Evolutionary conservation across 2,113 vertebrate species (phyloP).

Genomic region (Pangasianodon hypophthalmus): DNA sequence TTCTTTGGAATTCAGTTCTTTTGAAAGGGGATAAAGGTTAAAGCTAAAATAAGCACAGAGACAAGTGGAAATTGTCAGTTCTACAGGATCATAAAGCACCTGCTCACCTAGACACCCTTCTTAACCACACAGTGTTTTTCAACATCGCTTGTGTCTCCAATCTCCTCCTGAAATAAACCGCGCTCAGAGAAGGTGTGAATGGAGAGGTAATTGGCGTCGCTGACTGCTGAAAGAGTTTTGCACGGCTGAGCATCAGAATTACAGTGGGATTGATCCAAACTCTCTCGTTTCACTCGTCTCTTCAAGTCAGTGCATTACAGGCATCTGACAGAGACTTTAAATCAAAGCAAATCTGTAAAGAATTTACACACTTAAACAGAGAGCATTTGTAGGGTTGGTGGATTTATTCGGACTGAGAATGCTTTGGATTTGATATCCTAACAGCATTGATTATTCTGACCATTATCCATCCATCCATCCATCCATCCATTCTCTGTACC

Average conservation of each 20-base stretch:
- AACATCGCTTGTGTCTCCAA: background rate
- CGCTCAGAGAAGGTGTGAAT: slow-evolving; percentile 40
- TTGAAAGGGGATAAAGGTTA: background rate
- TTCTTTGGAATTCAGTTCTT: background rate
- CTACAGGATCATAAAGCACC: background rate
- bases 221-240: slow-evolving; percentile 46
- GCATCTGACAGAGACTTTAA: background rate
- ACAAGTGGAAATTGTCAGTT: background rate
- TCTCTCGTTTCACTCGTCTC: background rate
- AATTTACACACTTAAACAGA: background rate
- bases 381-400: background rate
- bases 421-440: background rate
- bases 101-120: background rate
- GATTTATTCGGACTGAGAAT: background rate
- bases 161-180: slow-evolving; percentile 36
- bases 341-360: slow-evolving; percentile 18
- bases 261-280: slow-evolving; percentile 16
- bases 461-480: too few relatives aligned
- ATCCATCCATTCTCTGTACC: too few relatives aligned
- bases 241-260: slow-evolving; percentile 41
- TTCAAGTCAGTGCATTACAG: slow-evolving; percentile 3
- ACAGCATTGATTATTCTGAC: background rate
- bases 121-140: background rate
- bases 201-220: slow-evolving; percentile 19
- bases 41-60: background rate